Base-by-base conservation (phyloP, 2,888 invertebrate genomes). In the Caenorhabditis sp. region DNA sequence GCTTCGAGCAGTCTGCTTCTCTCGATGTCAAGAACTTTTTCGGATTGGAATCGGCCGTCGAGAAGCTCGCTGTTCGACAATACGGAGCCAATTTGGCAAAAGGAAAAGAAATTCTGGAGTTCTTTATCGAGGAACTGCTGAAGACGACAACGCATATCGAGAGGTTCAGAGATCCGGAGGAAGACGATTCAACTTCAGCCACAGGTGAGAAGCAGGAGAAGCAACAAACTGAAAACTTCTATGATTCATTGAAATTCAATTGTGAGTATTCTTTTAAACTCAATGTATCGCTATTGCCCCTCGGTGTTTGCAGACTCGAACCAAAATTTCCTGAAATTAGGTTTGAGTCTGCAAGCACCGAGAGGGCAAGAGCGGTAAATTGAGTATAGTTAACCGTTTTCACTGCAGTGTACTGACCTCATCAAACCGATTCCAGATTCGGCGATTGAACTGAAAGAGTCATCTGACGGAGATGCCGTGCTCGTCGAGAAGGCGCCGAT, bases 1-100 rank as follows among this genome's bases (percentile, higher is more conserved):
- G 96, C 89, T 96, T 96, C 91, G 96, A 96, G 90, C 96, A 96
- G 91, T 93, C 93, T 63, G 96, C 96, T 22, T 93, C 93, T 83
- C 92, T 96, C 72, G 96, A 96, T 90, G 95, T 96, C 55, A 95
- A 94, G 90, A 95, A 94, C 86, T 96, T 96, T 91, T 95, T 95
- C 90, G 95, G 96, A 0, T 94, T 96, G 87, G 96, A 96, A 91
- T 93, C 93, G 89, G 94, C 95, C 0, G 95, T 96, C 89, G 96
- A 96, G 91, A 96, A 96, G 90, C 92, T 96, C 86, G 95, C 95
- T 53, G 95, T 96, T 93, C 96, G 95, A 89, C 96, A 96, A 89
- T 96, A 96, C 89, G 94, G 95, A 4, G 92, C 93, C 50, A 95
- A 94, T 89, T 93, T 95, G 84, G 92, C 94, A 55, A 95, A 92